Evolutionary conservation across 2,797 vertebrate genomes (phyloP).

Genomic region (Peromyscus melanophrys): DNA sequence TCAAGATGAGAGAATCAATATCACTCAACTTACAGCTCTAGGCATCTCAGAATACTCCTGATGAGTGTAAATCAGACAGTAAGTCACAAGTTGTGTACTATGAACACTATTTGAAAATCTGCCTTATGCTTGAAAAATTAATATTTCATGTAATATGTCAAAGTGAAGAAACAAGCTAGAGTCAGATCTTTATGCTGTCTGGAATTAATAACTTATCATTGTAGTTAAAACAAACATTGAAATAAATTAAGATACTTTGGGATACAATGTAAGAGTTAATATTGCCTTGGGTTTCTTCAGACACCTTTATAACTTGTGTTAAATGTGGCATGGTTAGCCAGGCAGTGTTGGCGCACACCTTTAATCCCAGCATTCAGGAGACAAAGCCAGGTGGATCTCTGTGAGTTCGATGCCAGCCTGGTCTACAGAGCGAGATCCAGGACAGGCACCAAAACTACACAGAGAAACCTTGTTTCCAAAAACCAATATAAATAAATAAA

Average conservation of each 20-base stretch:
- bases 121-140: background rate
- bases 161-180: background rate
- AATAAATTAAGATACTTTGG: background rate
- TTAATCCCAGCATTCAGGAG: too few relatives aligned
- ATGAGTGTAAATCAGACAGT: background rate
- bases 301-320: background rate
- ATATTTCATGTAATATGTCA: conserved; percentile 47
- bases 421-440: too few relatives aligned
- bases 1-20: conserved; percentile 22
- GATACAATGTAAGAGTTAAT: background rate
- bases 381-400: too few relatives aligned
- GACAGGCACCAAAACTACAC: too few relatives aligned
- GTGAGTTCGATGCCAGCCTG: too few relatives aligned
- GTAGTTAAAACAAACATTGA: background rate
- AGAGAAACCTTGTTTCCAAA: too few relatives aligned
- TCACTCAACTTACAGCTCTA: background rate
- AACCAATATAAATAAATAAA: too few relatives aligned
- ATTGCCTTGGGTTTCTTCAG: background rate
- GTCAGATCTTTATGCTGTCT: too few relatives aligned
- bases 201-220: background rate
- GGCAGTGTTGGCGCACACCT: too few relatives aligned
- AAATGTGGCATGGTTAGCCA: background rate
- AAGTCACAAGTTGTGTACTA: background rate
- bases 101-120: background rate
- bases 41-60: background rate